Percentiles rank a stretch among this genome's conserved stretches.
These are phyloP conservation scores for Parotocinclus haroldoi DNA, from an alignment of 2,797 vertebrate genomes.

Conservation along the genomic window DNA sequence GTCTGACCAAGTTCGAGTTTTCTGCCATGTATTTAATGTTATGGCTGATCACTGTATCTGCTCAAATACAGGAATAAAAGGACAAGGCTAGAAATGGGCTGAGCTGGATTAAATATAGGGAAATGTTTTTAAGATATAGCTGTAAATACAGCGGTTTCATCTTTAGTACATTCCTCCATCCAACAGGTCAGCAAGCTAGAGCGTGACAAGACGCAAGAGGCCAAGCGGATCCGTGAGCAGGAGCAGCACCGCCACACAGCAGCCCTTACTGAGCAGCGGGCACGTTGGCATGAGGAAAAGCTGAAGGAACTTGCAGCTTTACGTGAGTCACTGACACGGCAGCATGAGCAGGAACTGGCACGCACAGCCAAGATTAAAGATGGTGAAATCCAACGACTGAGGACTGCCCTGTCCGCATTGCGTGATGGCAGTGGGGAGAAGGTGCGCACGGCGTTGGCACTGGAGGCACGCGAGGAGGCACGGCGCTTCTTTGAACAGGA, in stretches of 20 bases:
- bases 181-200: conserved; percentile 89
- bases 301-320: conserved; percentile 92
- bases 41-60: no score
- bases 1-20: no score
- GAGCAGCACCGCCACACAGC: conserved; percentile 97
- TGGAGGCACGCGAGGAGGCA: conserved; percentile 96
- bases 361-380: conserved; percentile 93
- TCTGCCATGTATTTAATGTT: no score
- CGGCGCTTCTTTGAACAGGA: conserved; percentile 94
- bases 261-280: conserved; percentile 88
- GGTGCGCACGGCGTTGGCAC: conserved; percentile 86
- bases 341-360: conserved; percentile 92
- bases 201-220: conserved; percentile 96
- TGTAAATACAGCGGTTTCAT: no score
- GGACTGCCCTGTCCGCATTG: conserved; percentile 83
- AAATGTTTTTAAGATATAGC: no score
- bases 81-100: no score
- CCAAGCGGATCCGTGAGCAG: conserved; percentile 89
- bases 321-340: conserved; percentile 89
- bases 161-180: neutral
- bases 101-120: no score
- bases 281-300: conserved; percentile 97
- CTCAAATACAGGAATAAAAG: no score
- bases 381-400: conserved; percentile 91
- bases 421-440: conserved; percentile 94